phyloP scores from a whole-genome alignment of 2,888 invertebrate species.

The Polydrusus pterygomalis region DNA sequence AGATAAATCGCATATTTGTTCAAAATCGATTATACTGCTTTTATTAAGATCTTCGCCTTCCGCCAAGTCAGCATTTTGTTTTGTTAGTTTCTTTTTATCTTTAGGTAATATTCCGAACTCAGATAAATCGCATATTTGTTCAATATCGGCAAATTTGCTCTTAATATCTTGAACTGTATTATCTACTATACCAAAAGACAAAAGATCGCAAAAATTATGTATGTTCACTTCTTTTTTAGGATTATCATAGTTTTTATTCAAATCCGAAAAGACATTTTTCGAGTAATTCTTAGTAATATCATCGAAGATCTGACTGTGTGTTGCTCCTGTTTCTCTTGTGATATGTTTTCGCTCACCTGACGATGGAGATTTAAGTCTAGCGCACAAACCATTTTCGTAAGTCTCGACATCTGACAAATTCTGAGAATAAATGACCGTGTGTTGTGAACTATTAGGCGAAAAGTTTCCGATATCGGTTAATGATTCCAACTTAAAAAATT shows the following conservation, averaged over 20 bases:
- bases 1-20: slow-evolving; percentile 60
- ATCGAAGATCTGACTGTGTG: neutral
- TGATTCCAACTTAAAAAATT: slow-evolving; percentile 61
- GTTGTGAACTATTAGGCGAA: slow-evolving; percentile 37
- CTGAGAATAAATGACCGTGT: slow-evolving; percentile 61
- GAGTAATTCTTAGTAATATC: no score
- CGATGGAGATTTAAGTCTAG: neutral
- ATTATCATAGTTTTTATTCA: neutral
- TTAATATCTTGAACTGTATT: neutral
- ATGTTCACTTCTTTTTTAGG: slow-evolving; percentile 34
- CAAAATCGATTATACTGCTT: slow-evolving; percentile 34
- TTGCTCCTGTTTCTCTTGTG: neutral
- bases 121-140: no score
- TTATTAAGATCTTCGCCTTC: neutral
- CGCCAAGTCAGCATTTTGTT: no score
- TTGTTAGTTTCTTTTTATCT: no score
- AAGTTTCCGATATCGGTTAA: slow-evolving; percentile 53
- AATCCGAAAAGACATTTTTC: no score
- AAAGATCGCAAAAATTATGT: slow-evolving; percentile 59
- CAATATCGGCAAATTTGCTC: no score
- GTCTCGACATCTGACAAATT: slow-evolving; percentile 47
- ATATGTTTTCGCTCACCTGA: neutral
- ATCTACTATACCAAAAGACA: slow-evolving; percentile 54
- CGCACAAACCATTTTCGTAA: neutral
- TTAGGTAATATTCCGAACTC: no score